phyloP scores from a whole-genome alignment of 2,888 invertebrate genomes.

The Phyto melanocephala region DNA sequence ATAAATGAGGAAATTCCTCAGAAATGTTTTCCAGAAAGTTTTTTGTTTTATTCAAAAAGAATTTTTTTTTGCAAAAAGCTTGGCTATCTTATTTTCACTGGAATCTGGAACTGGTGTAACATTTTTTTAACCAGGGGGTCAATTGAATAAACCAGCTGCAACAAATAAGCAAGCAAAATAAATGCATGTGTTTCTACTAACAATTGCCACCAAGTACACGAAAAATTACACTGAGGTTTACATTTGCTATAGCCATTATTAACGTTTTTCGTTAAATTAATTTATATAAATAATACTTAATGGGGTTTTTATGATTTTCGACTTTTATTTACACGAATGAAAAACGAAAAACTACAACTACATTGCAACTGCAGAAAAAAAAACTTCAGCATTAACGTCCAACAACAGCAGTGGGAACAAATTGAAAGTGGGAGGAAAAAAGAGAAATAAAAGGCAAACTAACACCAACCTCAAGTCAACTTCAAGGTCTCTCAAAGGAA shows the following conservation, averaged over 20 bases:
- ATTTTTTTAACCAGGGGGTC: not conserved
- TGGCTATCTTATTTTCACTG: not conserved
- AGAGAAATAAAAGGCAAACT: not conserved
- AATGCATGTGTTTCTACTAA: conserved; percentile 6
- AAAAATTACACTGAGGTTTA: not conserved
- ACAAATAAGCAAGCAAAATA: not conserved
- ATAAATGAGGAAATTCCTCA: no score
- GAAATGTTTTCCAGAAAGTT: no score
- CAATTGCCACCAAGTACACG: not conserved
- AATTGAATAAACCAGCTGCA: not conserved
- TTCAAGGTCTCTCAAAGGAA: conserved; percentile 20
- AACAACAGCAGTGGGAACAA: not conserved
- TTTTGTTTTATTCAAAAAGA: no score
- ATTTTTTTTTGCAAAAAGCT: not conserved
- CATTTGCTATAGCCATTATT: not conserved
- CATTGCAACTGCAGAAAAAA: not conserved
- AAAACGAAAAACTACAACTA: not conserved
- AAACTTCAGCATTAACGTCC: not conserved
- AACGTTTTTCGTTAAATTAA: conserved; percentile 35
- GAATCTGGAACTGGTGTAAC: not conserved
- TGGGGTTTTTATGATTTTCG: conserved; percentile 33
- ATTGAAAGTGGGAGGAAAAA: not conserved
- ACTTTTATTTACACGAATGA: not conserved
- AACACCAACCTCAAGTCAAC: conserved; percentile 3
- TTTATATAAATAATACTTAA: conserved; percentile 41